Conservation (phyloP, 2,888 invertebrate species). For the Tipula helvola region DNA sequence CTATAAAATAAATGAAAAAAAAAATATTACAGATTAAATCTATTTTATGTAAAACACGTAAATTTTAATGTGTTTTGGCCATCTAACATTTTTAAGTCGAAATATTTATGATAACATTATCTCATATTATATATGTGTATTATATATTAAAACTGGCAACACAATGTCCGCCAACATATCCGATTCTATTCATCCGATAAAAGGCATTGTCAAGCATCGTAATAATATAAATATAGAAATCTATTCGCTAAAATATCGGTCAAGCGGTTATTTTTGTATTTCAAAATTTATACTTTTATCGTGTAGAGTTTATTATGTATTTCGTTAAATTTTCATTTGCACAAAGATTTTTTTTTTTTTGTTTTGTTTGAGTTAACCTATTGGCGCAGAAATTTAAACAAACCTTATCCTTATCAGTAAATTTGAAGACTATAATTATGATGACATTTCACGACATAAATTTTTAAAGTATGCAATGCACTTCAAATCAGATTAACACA, state of each 20-base stretch:
- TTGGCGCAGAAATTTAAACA: not conserved
- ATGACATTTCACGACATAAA: not conserved
- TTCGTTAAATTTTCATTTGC: not conserved
- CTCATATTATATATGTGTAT: not conserved
- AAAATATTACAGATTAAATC: not conserved
- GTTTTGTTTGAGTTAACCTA: not conserved
- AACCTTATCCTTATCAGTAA: not conserved
- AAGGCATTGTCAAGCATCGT: not conserved
- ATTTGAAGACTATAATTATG: not conserved
- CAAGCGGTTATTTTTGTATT: not conserved
- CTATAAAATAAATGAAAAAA: conserved; percentile 32
- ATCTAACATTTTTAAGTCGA: not conserved
- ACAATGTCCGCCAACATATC: not conserved
- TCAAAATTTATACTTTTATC: not conserved
- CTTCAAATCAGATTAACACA: not conserved
- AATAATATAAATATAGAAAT: not conserved
- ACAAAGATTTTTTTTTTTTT: not conserved
- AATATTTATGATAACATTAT: not conserved
- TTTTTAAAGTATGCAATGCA: not conserved
- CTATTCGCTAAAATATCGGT: conserved; percentile 4
- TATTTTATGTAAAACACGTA: not conserved
- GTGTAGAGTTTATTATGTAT: not conserved
- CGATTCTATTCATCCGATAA: not conserved
- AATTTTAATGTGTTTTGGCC: not conserved
- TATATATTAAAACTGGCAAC: not conserved